Evolutionary conservation across 2,113 vertebrate species (phyloP).

Genomic region (Rostratula benghalensis): DNA sequence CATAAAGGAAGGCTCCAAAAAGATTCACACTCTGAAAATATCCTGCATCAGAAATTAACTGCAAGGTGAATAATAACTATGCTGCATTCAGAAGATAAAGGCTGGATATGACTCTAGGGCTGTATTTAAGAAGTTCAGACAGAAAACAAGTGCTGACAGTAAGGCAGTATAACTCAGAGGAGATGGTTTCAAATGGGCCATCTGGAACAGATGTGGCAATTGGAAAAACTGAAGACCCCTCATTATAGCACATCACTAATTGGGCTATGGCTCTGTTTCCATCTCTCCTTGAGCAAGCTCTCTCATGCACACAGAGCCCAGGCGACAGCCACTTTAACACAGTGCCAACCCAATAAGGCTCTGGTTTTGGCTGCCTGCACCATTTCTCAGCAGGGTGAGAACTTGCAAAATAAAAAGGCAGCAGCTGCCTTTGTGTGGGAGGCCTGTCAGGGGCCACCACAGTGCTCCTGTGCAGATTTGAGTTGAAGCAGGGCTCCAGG

Average conservation of each 20-base stretch:
- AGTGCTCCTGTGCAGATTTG: not conserved
- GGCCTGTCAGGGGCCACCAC: not conserved
- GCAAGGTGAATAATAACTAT: constrained; percentile 15
- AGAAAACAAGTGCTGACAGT: not conserved
- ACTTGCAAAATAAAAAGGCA: not conserved
- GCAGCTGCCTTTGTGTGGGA: not conserved
- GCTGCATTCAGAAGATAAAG: not conserved
- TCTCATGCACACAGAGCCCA: not conserved
- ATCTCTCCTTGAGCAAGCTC: not conserved
- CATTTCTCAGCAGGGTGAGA: not conserved
- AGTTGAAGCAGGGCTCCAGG: not conserved
- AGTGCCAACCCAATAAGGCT: too few species aligned
- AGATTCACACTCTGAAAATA: not conserved
- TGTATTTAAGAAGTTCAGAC: constrained; percentile 4
- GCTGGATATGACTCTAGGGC: not conserved
- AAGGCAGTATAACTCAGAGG: not conserved
- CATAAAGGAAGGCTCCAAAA: not conserved
- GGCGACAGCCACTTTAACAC: not conserved
- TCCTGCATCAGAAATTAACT: not conserved
- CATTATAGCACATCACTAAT: not conserved
- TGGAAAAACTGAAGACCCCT: not conserved
- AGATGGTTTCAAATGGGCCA: not conserved
- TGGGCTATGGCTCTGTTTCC: not conserved
- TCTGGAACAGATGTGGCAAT: not conserved
- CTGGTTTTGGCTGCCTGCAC: not conserved